phyloP scores from a whole-genome alignment of 1,140 invertebrate genomes.

The Drosophila burlai region DNA sequence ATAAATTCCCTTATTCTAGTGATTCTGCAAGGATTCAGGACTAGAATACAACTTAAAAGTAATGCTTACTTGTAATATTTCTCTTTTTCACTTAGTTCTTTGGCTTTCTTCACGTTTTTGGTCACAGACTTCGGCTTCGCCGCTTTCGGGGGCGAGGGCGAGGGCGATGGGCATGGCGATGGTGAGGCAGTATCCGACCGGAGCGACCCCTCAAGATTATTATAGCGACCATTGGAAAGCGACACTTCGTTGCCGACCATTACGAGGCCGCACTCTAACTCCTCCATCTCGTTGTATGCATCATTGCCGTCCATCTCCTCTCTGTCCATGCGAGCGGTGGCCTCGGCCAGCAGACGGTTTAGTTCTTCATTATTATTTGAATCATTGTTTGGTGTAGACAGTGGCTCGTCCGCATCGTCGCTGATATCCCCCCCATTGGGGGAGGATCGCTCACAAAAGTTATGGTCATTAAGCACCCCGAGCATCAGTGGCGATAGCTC shows the following conservation, averaged over 20 bases:
- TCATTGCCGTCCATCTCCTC: slow-evolving; percentile 3
- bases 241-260: slow-evolving; percentile 52
- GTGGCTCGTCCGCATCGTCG: slow-evolving; percentile 19
- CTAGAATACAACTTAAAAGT: background rate
- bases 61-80: slow-evolving; percentile 60
- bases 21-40: no score
- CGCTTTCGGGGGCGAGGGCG: background rate
- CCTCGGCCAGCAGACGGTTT: slow-evolving; percentile 32
- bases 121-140: background rate
- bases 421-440: background rate
- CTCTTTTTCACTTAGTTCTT: slow-evolving; percentile 46
- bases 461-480: slow-evolving; percentile 59
- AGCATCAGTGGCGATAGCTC: slow-evolving; percentile 37
- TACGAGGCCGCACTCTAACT: slow-evolving; percentile 41
- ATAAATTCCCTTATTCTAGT: no score
- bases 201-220: background rate
- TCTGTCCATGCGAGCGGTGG: background rate
- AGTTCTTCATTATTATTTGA: slow-evolving; percentile 27
- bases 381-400: background rate
- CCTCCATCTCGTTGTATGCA: slow-evolving; percentile 6
- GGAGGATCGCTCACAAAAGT: slow-evolving; percentile 33
- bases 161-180: background rate
- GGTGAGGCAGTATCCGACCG: background rate
- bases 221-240: slow-evolving; percentile 34
- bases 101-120: slow-evolving; percentile 2